Conservation (phyloP, 2,888 invertebrate genomes). For the Drosophila antonietae region DNA sequence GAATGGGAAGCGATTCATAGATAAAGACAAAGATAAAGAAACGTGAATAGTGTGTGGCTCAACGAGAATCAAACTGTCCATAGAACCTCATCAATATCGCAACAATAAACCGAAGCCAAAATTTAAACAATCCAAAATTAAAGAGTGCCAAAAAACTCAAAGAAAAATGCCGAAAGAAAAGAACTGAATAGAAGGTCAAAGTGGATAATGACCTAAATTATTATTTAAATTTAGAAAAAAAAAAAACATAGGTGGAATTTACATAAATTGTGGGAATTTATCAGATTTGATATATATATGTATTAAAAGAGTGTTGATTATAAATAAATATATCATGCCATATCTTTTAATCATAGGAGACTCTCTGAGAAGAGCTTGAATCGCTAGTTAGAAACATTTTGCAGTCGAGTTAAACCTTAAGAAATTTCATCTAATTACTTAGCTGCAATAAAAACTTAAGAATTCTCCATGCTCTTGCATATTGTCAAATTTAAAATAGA, state of each 20-base stretch:
- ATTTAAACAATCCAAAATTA: constrained; percentile 23
- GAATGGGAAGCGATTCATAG: constrained; percentile 33
- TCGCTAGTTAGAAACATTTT: too few relatives aligned
- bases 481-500: neutral
- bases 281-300: neutral
- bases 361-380: neutral
- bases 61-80: constrained; percentile 14
- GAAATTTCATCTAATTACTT: neutral
- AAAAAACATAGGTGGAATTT: neutral
- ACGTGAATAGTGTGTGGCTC: neutral
- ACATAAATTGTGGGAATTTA: neutral
- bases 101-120: constrained; percentile 41
- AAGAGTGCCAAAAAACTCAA: constrained; percentile 12
- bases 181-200: constrained; percentile 14
- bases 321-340: neutral
- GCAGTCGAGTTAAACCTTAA: neutral
- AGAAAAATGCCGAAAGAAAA: neutral
- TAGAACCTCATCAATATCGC: constrained; percentile 23
- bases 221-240: neutral
- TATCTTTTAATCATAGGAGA: neutral
- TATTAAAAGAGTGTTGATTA: neutral
- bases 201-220: constrained; percentile 10
- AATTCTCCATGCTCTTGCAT: neutral
- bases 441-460: neutral
- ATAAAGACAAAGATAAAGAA: neutral